phyloP scores from a whole-genome alignment of 2,888 invertebrate species.

The Hemaris fuciformis region DNA sequence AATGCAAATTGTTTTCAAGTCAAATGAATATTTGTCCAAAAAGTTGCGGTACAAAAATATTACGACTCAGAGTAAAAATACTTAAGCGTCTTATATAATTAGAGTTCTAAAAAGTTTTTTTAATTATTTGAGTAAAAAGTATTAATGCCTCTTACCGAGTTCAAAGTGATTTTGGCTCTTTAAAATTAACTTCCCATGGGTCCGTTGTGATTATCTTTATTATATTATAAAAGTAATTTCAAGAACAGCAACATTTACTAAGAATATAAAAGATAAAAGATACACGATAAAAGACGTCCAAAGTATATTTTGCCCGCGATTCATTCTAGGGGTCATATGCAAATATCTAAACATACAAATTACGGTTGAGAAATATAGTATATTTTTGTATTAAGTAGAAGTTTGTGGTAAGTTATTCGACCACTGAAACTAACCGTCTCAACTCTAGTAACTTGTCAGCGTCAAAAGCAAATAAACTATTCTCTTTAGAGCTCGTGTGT shows the following conservation, averaged over 20 bases:
- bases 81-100: constrained; percentile 16
- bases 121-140: constrained; percentile 13
- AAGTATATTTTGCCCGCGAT: too few species aligned
- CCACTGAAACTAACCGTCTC: neutral
- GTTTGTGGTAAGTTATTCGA: neutral
- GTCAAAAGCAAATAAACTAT: neutral
- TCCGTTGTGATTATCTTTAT: constrained; percentile 1
- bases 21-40: neutral
- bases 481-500: neutral
- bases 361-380: neutral
- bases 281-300: too few species aligned
- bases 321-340: neutral
- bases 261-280: neutral
- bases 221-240: neutral
- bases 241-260: neutral
- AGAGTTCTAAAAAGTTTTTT: constrained; percentile 4
- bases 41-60: neutral
- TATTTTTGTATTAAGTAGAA: neutral
- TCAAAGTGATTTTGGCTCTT: constrained; percentile 11
- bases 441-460: neutral
- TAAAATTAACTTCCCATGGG: constrained; percentile 3
- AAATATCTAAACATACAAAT: neutral
- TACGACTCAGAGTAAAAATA: neutral
- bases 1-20: neutral
- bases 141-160: constrained; percentile 5